Base-by-base conservation (phyloP, 2,797 vertebrate species). In the Enteromius unitaeniatus region DNA sequence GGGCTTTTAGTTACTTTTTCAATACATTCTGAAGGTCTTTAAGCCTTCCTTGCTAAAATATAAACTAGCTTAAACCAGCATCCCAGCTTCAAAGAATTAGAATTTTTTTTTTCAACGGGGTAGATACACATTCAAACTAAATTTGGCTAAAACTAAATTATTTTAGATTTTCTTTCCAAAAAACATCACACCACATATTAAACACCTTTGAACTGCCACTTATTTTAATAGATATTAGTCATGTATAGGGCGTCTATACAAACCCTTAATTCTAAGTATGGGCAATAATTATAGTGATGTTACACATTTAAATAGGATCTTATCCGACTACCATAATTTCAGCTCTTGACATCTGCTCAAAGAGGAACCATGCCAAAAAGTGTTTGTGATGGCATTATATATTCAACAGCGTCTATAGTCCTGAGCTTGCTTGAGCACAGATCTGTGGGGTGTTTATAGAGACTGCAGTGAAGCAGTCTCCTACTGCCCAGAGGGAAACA, bases 371-470 rank as follows among this genome's bases (percentile, higher is more conserved):
- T 37, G 42, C 31, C 64, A 40, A 51, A 58, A 51, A 55, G 11
- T 14, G 49, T 19, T 23, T 55, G 14, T 5, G 19, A 13, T 1
- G 4, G 45, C 6, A 40, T 9, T 23, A 51, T 37, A 37, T 69
- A 42, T 69, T 69, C 8, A 42, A 2, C 47, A 2, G 47, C 28
- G n/a, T 42, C 49, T 70, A 21, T 58, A 51, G 65, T 11, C 10
- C 53, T 21, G 70, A 73, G 70, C 70, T 31, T 17, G 70, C 10
- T 53, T 79, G 6, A 79, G 77, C 45, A 14, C 62, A 67, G 77
- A 79, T 79, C 78, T 79, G 60, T 49, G 60, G 7, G 49, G 28
- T 40, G 78, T 70, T 80, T 70, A 45, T 9, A 70, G 15, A 70
- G n/a, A 34, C 53, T 40, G 34, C 74, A 13, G 53, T 62, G 17